Evolutionary conservation across 2,113 vertebrate genomes (phyloP).

Genomic region (Aix galericulata): DNA sequence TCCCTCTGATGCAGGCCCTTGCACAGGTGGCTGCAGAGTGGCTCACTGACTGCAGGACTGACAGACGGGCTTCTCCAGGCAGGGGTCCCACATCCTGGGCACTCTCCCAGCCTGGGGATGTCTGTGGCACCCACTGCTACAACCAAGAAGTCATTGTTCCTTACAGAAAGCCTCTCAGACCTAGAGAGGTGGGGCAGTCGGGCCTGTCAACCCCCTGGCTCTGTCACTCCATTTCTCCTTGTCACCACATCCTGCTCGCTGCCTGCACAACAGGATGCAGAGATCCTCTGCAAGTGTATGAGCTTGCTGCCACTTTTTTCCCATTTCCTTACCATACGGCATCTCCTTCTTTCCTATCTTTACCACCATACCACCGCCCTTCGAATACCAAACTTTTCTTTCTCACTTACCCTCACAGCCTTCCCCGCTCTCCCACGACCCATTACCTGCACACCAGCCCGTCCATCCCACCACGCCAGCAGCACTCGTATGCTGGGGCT

Average conservation of each 20-base stretch:
- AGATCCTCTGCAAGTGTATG: not conserved
- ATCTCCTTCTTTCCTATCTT: not conserved
- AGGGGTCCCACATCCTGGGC: not conserved
- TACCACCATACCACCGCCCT: not conserved
- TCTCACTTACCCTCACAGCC: not conserved
- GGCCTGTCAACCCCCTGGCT: not conserved
- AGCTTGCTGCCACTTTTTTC: not conserved
- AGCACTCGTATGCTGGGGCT: not conserved
- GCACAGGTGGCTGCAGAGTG: not conserved
- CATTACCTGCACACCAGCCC: not conserved
- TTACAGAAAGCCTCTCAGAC: not conserved
- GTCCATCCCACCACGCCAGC: not conserved
- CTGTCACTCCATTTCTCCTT: not conserved
- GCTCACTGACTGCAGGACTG: accelerated
- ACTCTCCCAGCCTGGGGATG: not conserved
- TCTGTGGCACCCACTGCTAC: not conserved
- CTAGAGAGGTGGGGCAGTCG: not conserved
- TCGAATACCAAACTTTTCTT: not conserved
- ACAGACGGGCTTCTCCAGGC: not conserved
- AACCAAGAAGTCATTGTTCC: not conserved
- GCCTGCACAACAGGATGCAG: not conserved
- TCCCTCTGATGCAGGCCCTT: not conserved
- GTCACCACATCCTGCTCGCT: not conserved
- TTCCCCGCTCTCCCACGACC: not conserved
- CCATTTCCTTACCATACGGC: not conserved